A percentile compares a stretch with the other conserved stretches of the same genome.
Conservation (phyloP, 2,113 vertebrate species). For the Corvus moneduloides region DNA sequence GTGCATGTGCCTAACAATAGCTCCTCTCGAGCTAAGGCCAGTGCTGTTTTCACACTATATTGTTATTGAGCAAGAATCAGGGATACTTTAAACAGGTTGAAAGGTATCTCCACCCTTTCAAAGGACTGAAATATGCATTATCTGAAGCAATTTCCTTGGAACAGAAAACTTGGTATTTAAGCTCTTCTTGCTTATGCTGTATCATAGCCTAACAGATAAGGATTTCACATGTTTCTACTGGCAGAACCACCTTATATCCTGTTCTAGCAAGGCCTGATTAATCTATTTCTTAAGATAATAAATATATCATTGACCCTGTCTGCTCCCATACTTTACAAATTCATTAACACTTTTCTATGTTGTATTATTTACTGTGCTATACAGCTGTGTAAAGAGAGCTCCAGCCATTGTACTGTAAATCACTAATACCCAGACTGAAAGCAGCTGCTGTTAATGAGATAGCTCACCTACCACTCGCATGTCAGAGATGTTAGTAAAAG, state of each 20-base stretch:
- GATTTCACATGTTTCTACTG: not conserved
- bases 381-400: not conserved
- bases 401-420: constrained; percentile 5
- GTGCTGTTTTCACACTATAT: not conserved
- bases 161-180: not conserved
- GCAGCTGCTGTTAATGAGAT: not conserved
- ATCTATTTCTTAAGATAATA: constrained; percentile 54
- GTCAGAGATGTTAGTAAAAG: not conserved
- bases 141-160: not conserved
- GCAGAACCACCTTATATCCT: constrained; percentile 41
- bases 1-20: not conserved
- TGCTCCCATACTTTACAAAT: constrained; percentile 25
- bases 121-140: not conserved
- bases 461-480: not conserved
- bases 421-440: not conserved
- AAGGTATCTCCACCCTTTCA: not conserved
- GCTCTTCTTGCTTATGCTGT: not conserved
- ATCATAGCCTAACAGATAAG: not conserved
- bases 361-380: constrained; percentile 46
- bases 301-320: constrained; percentile 20
- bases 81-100: not conserved
- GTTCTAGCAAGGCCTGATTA: constrained; percentile 17
- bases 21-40: not conserved
- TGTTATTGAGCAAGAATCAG: not conserved
- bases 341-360: constrained; percentile 1